A percentile compares a stretch with the other conserved stretches of the same genome.
Evolutionary conservation across 2,888 invertebrate genomes (phyloP).

Genomic region (Phyto melanocephala): DNA sequence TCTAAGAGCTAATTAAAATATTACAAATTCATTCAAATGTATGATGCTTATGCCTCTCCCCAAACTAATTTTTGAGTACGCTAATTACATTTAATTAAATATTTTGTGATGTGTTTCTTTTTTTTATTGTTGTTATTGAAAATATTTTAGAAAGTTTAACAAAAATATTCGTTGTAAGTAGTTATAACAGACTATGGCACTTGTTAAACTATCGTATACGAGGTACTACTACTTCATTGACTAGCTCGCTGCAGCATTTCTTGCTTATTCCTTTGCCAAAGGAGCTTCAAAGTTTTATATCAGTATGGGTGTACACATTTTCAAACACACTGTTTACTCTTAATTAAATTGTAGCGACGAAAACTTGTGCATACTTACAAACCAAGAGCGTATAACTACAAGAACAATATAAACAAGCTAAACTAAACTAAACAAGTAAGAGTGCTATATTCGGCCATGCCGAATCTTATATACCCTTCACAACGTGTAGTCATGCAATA

Average conservation of each 20-base stretch:
- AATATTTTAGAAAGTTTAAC: neutral
- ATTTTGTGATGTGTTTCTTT: neutral
- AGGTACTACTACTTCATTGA: neutral
- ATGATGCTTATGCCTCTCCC: neutral
- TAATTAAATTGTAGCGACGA: conserved; percentile 43
- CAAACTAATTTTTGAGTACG: neutral
- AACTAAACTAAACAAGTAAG: too few relatives aligned
- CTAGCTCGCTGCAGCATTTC: too few relatives aligned
- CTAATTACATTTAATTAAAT: neutral
- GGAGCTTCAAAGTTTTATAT: neutral
- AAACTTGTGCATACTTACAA: neutral
- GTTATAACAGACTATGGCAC: neutral
- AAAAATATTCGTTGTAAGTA: neutral
- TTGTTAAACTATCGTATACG: neutral
- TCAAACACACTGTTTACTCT: conserved; percentile 27
- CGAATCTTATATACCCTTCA: too few relatives aligned
- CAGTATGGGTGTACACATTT: neutral
- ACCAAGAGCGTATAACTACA: conserved; percentile 1
- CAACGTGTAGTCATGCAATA: too few relatives aligned
- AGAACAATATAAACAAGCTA: neutral
- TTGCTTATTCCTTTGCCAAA: neutral
- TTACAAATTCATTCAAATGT: neutral
- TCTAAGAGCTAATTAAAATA: neutral
- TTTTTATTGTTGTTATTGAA: neutral
- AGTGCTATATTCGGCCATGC: too few relatives aligned